Percentiles rank a stretch among this genome's conserved stretches.
Conservation (phyloP, 2,797 vertebrate genomes). For the Prunella strophiata region DNA sequence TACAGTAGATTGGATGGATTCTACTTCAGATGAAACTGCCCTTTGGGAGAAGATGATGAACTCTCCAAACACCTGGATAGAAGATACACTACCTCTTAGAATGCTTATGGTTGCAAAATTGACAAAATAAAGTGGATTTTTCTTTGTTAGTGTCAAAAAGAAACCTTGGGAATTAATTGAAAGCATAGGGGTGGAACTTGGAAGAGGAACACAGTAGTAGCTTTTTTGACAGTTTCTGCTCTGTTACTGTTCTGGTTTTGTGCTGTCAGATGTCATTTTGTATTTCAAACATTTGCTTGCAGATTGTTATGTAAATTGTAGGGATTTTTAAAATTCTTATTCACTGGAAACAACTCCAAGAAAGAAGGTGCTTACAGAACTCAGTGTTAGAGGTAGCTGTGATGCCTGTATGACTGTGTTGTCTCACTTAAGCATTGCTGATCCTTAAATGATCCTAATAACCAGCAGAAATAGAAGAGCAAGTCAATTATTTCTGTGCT, state of each 20-base stretch:
- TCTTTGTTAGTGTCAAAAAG: not conserved
- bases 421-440: not conserved
- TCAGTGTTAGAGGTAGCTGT: not conserved
- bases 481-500: not conserved
- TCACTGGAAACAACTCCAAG: not conserved
- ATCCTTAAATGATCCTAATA: not conserved
- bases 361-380: not conserved
- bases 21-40: conserved; percentile 82
- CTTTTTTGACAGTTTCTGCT: not conserved
- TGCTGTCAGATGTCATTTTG: not conserved
- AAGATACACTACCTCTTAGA: conserved; percentile 88
- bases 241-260: not conserved
- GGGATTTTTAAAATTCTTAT: not conserved
- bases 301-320: not conserved
- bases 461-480: not conserved
- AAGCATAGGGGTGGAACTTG: not conserved
- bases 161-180: not conserved
- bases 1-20: conserved; percentile 94
- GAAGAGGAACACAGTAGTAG: not conserved
- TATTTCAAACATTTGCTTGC: not conserved
- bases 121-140: conserved; percentile 70
- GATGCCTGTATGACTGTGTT: not conserved
- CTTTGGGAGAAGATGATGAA: conserved; percentile 91
- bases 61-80: conserved; percentile 87
- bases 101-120: conserved; percentile 87